Conservation (phyloP, 2,113 vertebrate species). For the Ophiodon elongatus region DNA sequence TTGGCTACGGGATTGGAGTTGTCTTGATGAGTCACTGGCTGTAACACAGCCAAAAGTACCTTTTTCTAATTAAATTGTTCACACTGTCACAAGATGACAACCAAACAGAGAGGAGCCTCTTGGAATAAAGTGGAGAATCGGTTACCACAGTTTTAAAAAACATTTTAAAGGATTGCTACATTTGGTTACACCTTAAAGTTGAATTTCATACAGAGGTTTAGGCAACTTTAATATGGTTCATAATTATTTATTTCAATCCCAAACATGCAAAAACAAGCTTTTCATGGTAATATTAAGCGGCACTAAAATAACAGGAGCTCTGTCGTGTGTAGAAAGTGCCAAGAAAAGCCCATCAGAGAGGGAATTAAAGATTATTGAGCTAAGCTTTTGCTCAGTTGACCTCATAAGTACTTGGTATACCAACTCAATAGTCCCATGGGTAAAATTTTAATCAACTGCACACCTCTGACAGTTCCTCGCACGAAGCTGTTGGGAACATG, state of each 20-base stretch:
- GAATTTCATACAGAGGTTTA: neutral
- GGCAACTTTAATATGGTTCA: neutral
- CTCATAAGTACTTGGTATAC: slow-evolving; percentile 72
- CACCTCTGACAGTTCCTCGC: slow-evolving; percentile 59
- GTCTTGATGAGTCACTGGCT: neutral
- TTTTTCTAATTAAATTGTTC: slow-evolving; percentile 5
- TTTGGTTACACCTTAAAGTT: slow-evolving; percentile 3
- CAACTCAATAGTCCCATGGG: slow-evolving; percentile 70
- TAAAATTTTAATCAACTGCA: slow-evolving; percentile 68
- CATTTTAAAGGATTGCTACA: neutral
- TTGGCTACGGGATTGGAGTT: neutral
- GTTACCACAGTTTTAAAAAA: neutral
- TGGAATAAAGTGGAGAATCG: neutral
- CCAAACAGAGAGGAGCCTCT: neutral
- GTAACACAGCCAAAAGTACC: neutral
- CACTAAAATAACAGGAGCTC: slow-evolving; percentile 43
- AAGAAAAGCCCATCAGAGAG: slow-evolving; percentile 69
- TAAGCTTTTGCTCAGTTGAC: slow-evolving; percentile 73
- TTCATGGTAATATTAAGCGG: slow-evolving; percentile 17
- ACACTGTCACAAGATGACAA: slow-evolving; percentile 10
- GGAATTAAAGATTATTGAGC: slow-evolving; percentile 78
- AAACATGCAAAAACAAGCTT: slow-evolving; percentile 23
- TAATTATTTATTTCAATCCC: slow-evolving; percentile 2
- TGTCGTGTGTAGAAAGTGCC: slow-evolving; percentile 50
- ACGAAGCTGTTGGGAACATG: slow-evolving; percentile 11